Percentiles rank a stretch among this genome's conserved stretches.
Evolutionary conservation across 1,140 invertebrate genomes (phyloP).

Genomic region (Aplysia californica): DNA sequence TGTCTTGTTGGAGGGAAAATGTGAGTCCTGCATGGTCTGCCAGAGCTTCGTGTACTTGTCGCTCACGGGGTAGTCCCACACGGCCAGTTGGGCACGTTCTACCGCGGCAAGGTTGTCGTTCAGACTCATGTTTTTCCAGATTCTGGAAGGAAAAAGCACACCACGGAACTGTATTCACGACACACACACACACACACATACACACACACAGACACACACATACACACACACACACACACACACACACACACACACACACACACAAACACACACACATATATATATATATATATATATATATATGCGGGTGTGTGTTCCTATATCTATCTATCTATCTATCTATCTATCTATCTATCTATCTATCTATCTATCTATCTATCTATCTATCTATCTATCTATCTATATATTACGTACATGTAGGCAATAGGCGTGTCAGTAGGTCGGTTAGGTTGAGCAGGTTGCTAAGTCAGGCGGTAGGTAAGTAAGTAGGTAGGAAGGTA

Average conservation of each 20-base stretch:
- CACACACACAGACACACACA: background rate
- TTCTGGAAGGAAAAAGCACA: slow-evolving; percentile 73
- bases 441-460: no score
- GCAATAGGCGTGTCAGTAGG: no score
- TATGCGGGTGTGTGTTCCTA: no score
- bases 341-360: no score
- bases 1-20: slow-evolving; percentile 80
- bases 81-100: slow-evolving; percentile 91
- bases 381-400: no score
- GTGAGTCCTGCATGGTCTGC: slow-evolving; percentile 94
- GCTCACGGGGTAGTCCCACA: slow-evolving; percentile 98
- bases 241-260: background rate
- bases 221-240: background rate
- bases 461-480: no score
- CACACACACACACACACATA: background rate
- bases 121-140: slow-evolving; percentile 98
- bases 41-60: slow-evolving; percentile 99
- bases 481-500: no score
- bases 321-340: no score
- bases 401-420: no score
- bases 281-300: no score
- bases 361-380: no score
- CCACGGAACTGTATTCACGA: background rate
- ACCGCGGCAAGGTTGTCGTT: slow-evolving; percentile 91
- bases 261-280: no score